A percentile compares a stretch with the other conserved stretches of the same genome.
Evolutionary conservation across 1,140 invertebrate species (phyloP).

Genomic region (Drosophila fuyamai): DNA sequence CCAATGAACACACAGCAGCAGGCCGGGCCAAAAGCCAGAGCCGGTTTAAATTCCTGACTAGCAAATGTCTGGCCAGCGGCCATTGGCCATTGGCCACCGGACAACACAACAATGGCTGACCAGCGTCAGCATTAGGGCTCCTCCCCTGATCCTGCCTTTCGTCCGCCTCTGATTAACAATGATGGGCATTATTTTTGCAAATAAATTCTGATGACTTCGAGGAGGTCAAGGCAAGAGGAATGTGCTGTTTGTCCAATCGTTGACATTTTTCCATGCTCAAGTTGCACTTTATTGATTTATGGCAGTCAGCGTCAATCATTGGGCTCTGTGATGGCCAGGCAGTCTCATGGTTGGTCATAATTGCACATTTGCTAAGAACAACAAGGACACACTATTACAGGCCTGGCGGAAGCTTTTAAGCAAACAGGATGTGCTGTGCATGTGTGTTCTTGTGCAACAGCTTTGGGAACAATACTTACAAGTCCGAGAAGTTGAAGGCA

Average conservation of each 20-base stretch:
- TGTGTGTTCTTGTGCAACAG: constrained; percentile 52
- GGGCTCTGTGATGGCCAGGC: constrained; percentile 11
- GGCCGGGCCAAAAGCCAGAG: constrained; percentile 46
- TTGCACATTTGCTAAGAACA: constrained; percentile 70
- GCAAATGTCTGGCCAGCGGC: constrained; percentile 50
- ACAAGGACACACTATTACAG: constrained; percentile 35
- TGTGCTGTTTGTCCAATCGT: constrained; percentile 51
- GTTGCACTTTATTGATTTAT: constrained; percentile 80
- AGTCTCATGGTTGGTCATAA: constrained; percentile 57
- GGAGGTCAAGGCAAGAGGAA: constrained; percentile 22
- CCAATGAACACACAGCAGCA: constrained; percentile 43
- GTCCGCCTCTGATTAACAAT: constrained; percentile 71
- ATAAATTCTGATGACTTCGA: constrained; percentile 57
- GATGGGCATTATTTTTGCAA: constrained; percentile 81
- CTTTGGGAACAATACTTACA: constrained; percentile 71
- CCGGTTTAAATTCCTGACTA: constrained; percentile 57
- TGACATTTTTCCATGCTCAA: constrained; percentile 72
- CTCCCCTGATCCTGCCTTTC: constrained; percentile 8
- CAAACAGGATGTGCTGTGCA: constrained; percentile 77
- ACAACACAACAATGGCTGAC: constrained; percentile 64
- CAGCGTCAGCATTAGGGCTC: constrained; percentile 48
- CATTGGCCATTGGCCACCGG: constrained; percentile 28
- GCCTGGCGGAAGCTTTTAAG: constrained; percentile 71
- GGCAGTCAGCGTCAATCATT: constrained; percentile 67
- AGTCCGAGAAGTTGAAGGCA: constrained; percentile 66